A percentile compares a stretch with the other conserved stretches of the same genome.
Conservation (phyloP, 2,113 vertebrate species). For the Hemicordylus capensis region DNA sequence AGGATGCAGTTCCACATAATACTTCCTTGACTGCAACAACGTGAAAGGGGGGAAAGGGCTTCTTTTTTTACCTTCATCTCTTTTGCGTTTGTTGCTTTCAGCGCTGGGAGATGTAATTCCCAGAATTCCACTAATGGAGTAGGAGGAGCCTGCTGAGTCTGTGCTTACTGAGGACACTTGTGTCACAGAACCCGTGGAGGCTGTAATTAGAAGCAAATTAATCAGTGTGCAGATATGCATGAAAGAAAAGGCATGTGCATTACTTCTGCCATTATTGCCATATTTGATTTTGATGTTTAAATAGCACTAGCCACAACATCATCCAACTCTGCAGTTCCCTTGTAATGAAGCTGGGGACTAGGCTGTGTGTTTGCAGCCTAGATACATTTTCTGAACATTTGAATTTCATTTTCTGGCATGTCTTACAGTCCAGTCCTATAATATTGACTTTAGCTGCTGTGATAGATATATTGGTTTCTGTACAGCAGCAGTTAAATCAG, state of each 20-base stretch:
- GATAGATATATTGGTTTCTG: neutral
- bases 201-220: slow-evolving; percentile 70
- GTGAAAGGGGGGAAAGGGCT: too few relatives aligned
- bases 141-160: slow-evolving; percentile 93
- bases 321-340: fast-evolving
- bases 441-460: neutral
- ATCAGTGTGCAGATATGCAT: fast-evolving
- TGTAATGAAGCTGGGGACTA: neutral
- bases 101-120: slow-evolving; percentile 90
- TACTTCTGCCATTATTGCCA: fast-evolving
- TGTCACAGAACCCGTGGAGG: slow-evolving; percentile 90
- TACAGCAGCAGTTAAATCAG: neutral
- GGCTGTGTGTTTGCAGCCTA: neutral
- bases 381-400: neutral
- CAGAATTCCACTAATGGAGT: slow-evolving; percentile 98
- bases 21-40: neutral
- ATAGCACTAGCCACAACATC: neutral
- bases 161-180: slow-evolving; percentile 93
- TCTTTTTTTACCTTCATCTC: slow-evolving; percentile 89
- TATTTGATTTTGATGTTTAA: neutral
- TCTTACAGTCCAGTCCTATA: neutral
- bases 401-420: neutral
- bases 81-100: slow-evolving; percentile 94
- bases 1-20: neutral
- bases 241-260: fast-evolving